phyloP scores from a whole-genome alignment of 2,797 vertebrate species.

The Salarias fasciatus region DNA sequence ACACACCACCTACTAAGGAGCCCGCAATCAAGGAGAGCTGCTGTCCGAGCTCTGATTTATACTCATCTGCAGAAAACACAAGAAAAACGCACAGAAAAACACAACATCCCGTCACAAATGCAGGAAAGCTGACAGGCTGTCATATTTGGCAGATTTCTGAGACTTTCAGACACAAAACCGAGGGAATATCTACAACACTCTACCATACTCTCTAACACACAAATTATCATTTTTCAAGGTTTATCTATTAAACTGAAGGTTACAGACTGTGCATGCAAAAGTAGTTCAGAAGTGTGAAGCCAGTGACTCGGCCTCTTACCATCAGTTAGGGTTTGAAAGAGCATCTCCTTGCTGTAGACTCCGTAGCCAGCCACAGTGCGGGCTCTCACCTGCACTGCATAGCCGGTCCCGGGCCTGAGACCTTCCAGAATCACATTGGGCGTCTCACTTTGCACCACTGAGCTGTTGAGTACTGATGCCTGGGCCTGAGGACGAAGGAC shows the following conservation, averaged over 20 bases:
- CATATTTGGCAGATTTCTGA: conserved; percentile 4
- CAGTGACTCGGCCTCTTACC: conserved; percentile 81
- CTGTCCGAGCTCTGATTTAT: conserved; percentile 94
- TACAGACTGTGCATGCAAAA: too few species aligned
- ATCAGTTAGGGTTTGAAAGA: conserved; percentile 94
- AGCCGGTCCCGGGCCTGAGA: conserved; percentile 89
- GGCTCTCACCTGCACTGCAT: conserved; percentile 93
- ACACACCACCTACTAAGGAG: conserved; percentile 91
- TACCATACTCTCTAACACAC: conserved; percentile 38
- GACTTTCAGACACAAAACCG: conserved; percentile 15
- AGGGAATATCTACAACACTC: conserved; percentile 24
- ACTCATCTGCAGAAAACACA: conserved; percentile 88
- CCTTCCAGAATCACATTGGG: conserved; percentile 90
- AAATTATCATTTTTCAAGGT: too few species aligned
- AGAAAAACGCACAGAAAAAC: too few species aligned
- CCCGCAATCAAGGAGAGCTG: conserved; percentile 94
- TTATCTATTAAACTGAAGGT: too few species aligned
- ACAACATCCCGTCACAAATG: too few species aligned
- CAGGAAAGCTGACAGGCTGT: too few species aligned
- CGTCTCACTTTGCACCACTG: conserved; percentile 87
- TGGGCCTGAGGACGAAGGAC: conserved; percentile 79
- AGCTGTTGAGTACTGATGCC: conserved; percentile 88
- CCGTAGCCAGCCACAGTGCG: conserved; percentile 92
- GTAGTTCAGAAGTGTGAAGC: too few species aligned
- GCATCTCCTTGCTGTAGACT: conserved; percentile 95